Percentiles rank a stretch among this genome's conserved stretches.
phyloP scores from a whole-genome alignment of 1,140 invertebrate species.

The Cotesia chilonis region DNA sequence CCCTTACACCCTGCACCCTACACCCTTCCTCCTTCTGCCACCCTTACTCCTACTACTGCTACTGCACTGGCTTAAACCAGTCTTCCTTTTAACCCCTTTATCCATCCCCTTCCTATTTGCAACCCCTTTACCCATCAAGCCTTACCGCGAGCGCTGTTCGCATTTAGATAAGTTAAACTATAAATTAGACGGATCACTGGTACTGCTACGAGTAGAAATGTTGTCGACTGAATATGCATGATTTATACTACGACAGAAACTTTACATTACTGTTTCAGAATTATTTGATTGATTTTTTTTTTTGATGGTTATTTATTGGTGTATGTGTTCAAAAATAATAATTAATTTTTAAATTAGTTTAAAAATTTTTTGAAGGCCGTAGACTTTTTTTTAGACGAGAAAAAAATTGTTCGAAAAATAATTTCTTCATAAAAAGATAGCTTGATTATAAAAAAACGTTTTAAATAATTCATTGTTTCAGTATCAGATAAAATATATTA shows the following conservation, averaged over 20 bases:
- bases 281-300: no score
- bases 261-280: not conserved
- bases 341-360: no score
- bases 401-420: no score
- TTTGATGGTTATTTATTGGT: no score
- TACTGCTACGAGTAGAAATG: conserved; percentile 63
- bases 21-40: not conserved
- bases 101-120: conserved; percentile 1
- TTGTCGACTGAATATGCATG: conserved; percentile 65
- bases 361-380: no score
- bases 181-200: conserved; percentile 67
- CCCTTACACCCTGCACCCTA: no score
- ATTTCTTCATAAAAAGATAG: no score
- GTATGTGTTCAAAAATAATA: no score
- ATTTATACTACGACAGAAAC: conserved; percentile 60
- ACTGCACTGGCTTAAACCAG: conserved; percentile 42
- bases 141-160: conserved; percentile 52
- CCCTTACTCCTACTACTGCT: not conserved
- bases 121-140: not conserved
- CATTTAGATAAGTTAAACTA: conserved; percentile 68
- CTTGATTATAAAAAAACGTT: no score
- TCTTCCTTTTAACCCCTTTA: conserved; percentile 32
- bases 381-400: no score
- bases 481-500: no score
- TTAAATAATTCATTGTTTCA: no score